Base-by-base conservation (phyloP, 2,797 vertebrate genomes). In the Eospalax fontanierii region DNA sequence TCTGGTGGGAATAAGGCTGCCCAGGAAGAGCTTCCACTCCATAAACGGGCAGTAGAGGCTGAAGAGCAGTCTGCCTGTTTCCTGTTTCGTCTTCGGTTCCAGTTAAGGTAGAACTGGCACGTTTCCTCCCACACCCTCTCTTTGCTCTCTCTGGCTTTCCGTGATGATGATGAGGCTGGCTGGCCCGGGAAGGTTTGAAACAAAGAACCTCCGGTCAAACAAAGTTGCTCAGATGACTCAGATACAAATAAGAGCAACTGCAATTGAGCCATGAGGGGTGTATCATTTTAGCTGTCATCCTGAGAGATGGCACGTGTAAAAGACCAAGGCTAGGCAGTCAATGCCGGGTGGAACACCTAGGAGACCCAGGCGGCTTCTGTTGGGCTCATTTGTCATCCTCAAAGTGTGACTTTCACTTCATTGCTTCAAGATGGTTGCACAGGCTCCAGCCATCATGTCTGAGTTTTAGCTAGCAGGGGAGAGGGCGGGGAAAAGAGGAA, bases 1-100 rank as follows among this genome's bases (percentile, higher is more conserved):
- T 46, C 81, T 59, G 38, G 65, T 5, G 26, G 54, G 66, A 50
- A 30, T 2, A 40, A 26, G 57, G n/a, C 54, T 30, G 9, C 35
- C 0, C 19, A 12, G 38, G 28, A 66, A 22, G 15, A 50, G 2
- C 15, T 26, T 50, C 6, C 16, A 38, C 50, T 35, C 35, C 21
- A 6, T 7, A 22, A 65, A 40, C 7, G 1, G 71, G 30, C 0
- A 0, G 11, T 35, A 21, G 65, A 81, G 40, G 30, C 4, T 0
- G 43, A 54, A 28, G 3, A 21, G 28, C 28, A 28, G 65, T 10
- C 12, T 54, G 14, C 8, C 8, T 9, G 50, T 15, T 54, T 81
- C 6, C 40, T 71, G 1, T 35, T 87, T 89, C 30, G 21, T 28
- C 19, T 68, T 68, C 61, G 30, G 61, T 79, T 93, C 43, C 5